Percentiles rank a stretch among this genome's conserved stretches.
These are phyloP conservation scores for Drosophila merina DNA, from an alignment of 2,888 invertebrate genomes.

Conservation along the genomic window DNA sequence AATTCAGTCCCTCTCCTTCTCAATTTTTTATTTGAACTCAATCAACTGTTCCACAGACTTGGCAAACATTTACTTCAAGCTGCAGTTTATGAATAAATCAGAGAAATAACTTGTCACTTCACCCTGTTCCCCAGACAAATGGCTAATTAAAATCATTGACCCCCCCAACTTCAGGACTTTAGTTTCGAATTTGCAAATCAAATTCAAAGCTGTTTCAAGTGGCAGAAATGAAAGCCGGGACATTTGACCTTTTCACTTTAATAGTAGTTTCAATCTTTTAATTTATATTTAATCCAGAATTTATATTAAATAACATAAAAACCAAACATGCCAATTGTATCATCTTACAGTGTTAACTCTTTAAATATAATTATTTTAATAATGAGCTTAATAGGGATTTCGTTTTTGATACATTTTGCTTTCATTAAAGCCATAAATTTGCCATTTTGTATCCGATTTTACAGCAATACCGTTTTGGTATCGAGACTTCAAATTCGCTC, in stretches of 20 bases:
- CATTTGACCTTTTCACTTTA: not conserved
- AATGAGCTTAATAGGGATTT: no score
- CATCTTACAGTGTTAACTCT: no score
- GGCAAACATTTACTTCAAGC: slow-evolving; percentile 25
- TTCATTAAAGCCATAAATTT: no score
- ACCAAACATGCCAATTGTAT: no score
- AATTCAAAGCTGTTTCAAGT: slow-evolving; percentile 43
- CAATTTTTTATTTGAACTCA: slow-evolving; percentile 16
- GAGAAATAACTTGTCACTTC: slow-evolving; percentile 30
- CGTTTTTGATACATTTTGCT: no score
- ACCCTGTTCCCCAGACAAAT: slow-evolving; percentile 17
- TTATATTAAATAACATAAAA: no score
- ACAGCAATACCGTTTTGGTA: no score
- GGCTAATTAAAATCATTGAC: slow-evolving; percentile 56
- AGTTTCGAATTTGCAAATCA: slow-evolving; percentile 73
- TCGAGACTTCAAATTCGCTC: no score
- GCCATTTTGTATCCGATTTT: no score
- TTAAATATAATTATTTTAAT: no score
- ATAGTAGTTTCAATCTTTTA: no score
- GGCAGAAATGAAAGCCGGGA: not conserved
- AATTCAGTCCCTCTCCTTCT: slow-evolving; percentile 24
- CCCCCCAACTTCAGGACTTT: slow-evolving; percentile 10
- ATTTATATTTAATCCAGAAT: no score
- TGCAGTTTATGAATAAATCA: slow-evolving; percentile 54
- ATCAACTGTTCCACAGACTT: slow-evolving; percentile 29